Base-by-base conservation (phyloP, 37 sponge, comb jelly and placozoan genomes). In the Ephydatia muelleri region DNA sequence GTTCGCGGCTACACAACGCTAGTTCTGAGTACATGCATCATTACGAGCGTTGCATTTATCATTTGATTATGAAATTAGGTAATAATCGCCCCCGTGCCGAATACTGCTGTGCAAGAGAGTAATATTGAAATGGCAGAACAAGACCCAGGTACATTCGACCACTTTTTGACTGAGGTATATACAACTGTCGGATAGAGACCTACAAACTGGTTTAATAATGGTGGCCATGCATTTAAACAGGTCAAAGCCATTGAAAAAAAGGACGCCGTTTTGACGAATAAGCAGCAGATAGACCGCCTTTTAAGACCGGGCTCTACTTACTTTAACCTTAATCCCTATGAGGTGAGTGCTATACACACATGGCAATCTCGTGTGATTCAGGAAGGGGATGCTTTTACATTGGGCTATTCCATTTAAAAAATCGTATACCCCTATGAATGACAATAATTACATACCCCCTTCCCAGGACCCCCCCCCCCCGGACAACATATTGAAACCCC, bases 261-360 rank as follows among this genome's bases (percentile, higher is more conserved):
- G 65, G 99, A 98, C 84, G 83, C 97, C 32, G 92, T 94, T 6
- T 70, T 96, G 81, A 96, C 97, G 9, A 85, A 84, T 68, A 88
- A 84, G 11, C 93, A 94, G 83, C 99, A 98, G 82, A 96, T 98
- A 29, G 95, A 94, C 27, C 80, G 99, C 1, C 92, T 98, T 19
- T 81, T 86, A 38, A 86, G 88, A 74, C 97, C 93, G 9, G 99
- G 99, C 9, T 85, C 99, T 4, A 95, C 87, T 12, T 98, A 96
- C 92, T 86, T 89, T 81, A 98, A 98, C 70, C 89, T 98, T 23
- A 98, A 98, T 57, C 99, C 99, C 22, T 98, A 82, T 76, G 95
- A 98, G 49, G 97, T 97, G 78, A 49, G 82, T 66, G 0, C 29
- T 79, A 14, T 14, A 30, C 6, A 21, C 22, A 14, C 72, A 28